These are phyloP conservation scores for Micrastur ruficollis DNA, from an alignment of 2,797 vertebrate species.

Conservation along the genomic window DNA sequence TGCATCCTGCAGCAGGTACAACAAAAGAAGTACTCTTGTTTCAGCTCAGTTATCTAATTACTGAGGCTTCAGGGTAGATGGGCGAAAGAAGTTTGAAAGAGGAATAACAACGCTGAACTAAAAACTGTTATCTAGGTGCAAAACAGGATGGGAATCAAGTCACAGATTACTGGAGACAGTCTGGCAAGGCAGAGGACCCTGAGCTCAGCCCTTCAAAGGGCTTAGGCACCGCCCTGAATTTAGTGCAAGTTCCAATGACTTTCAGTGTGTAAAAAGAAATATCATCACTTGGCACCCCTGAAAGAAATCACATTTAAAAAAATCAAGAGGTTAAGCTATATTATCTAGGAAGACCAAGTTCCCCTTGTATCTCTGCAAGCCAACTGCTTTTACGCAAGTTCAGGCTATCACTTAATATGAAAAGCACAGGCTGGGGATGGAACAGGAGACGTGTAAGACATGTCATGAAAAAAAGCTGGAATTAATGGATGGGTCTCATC, in stretches of 20 bases:
- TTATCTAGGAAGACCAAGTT: not conserved
- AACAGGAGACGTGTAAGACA: not conserved
- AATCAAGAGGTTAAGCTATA: not conserved
- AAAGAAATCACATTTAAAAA: not conserved
- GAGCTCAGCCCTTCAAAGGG: not conserved
- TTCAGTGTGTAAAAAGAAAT: not conserved
- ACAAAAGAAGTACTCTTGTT: not conserved
- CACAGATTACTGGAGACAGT: not conserved
- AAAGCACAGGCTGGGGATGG: not conserved
- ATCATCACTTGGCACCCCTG: not conserved
- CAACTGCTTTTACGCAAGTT: not conserved
- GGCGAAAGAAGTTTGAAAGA: not conserved
- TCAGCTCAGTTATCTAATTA: not conserved
- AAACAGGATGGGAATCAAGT: not conserved
- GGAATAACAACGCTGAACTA: not conserved
- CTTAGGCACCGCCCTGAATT: not conserved
- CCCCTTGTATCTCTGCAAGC: not conserved
- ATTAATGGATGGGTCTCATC: conserved; percentile 37
- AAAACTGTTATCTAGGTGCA: not conserved
- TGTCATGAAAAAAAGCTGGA: not conserved
- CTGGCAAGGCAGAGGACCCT: not conserved
- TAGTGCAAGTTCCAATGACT: not conserved
- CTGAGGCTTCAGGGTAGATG: not conserved
- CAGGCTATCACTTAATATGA: not conserved
- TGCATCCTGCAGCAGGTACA: not conserved